Base-by-base conservation (phyloP, 1,140 invertebrate genomes). In the Arion vulgaris region DNA sequence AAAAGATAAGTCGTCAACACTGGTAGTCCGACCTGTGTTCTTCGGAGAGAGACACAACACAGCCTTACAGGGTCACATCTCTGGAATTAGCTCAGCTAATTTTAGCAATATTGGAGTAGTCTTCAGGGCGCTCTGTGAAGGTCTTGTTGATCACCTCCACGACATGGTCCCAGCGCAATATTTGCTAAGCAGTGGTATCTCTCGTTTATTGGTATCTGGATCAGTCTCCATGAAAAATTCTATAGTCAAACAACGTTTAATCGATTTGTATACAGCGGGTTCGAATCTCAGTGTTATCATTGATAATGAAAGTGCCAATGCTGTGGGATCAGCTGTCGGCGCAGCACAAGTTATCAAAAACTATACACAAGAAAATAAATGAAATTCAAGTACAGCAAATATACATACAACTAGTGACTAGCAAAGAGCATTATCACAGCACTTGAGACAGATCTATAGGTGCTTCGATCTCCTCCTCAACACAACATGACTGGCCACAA, bases 21-120 rank as follows among this genome's bases (percentile, higher is more conserved):
- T 68, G 23, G 15, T 45, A 34, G 32, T 80, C 1, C n/a, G 41
- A 11, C 78, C 78, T n/a, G 39, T 71, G 38, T 71, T 80, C 26
- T 71, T 71, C 34, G 78, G 78, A 11, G 78, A 80, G 34, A 5
- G 78, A 17, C 78, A 80, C 32, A n/a, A 80, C 39, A 36, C 62
- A 51, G 19, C 7, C 19, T 49, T 71, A 23, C 5, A 15, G 15
- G 78, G 78, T 13, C 28, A 69, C 9, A 71, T 80, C n/a, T 45
- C 19, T 0, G 68, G 68, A 23, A 49, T 80, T 45, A 15, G 13
- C 36, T 32, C 41, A 28, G 45, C 66, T 19, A 80, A 71, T 36
- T 69, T 80, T 11, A 13, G n/a, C 15, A 71, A 71, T 34, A 71
- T 80, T 32, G 66, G 78, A 2, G 5, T 28, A 28, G 32, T 80